These are phyloP conservation scores for Syngnathus scovelli DNA, from an alignment of 2,113 vertebrate genomes.

Conservation along the genomic window DNA sequence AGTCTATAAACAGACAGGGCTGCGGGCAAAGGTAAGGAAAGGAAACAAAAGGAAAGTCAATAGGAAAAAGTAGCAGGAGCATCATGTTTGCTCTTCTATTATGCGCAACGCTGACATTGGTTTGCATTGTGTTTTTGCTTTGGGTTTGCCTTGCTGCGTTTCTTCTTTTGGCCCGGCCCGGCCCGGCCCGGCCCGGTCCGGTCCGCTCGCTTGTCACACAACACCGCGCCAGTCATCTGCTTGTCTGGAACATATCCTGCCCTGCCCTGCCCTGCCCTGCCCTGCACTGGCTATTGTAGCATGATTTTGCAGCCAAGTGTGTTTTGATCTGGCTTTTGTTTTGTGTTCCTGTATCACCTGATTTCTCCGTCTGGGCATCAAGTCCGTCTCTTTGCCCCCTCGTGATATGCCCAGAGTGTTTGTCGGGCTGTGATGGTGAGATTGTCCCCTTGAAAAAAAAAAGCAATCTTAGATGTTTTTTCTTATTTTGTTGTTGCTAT, in stretches of 20 bases:
- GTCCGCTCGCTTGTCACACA: too few relatives aligned
- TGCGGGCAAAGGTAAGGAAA: background rate
- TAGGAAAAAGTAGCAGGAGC: slow-evolving; percentile 21
- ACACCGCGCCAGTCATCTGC: background rate
- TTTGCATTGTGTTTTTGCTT: background rate
- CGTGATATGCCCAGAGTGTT: slow-evolving; percentile 3
- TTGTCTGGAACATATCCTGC: background rate
- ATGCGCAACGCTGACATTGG: background rate
- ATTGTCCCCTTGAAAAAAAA: too few relatives aligned
- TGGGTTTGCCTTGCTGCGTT: background rate
- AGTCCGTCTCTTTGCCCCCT: background rate
- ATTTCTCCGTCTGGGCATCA: background rate
- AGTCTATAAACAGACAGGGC: slow-evolving; percentile 24
- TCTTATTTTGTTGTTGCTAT: background rate
- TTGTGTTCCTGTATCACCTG: background rate
- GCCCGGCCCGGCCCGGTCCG: too few relatives aligned
- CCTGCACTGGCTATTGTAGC: background rate
- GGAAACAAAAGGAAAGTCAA: slow-evolving; percentile 22
- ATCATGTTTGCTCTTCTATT: background rate
- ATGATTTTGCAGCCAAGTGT: background rate
- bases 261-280: too few relatives aligned
- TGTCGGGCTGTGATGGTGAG: background rate
- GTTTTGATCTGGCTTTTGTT: background rate
- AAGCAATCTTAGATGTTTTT: background rate
- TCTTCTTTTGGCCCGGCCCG: background rate